Percentiles rank a stretch among this genome's conserved stretches.
These are phyloP conservation scores for Momotus momota DNA, from an alignment of 2,797 vertebrate species.

Conservation along the genomic window DNA sequence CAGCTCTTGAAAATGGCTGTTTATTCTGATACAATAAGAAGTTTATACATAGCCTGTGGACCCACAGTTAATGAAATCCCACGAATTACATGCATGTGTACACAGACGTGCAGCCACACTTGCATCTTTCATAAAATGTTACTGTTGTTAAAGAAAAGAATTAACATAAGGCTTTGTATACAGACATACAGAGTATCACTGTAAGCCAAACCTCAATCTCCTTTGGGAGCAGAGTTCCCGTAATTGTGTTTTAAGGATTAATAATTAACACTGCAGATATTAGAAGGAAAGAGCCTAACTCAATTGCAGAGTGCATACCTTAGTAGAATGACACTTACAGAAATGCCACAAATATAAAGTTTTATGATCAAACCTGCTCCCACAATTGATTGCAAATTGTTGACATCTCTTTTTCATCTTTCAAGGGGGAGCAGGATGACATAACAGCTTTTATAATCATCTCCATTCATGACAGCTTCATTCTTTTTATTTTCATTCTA, in stretches of 20 bases:
- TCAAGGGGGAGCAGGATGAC: not conserved
- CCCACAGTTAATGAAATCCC: not conserved
- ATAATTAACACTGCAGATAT: constrained; percentile 28
- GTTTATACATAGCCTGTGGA: not conserved
- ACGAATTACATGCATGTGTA: not conserved
- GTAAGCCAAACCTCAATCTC: not conserved
- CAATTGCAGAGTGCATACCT: not conserved
- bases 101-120: accelerated
- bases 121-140: not conserved
- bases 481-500: not conserved
- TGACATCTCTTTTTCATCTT: not conserved
- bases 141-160: not conserved
- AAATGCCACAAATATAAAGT: not conserved
- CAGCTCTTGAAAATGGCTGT: not conserved
- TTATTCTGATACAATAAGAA: not conserved
- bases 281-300: not conserved
- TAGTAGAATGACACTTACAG: not conserved
- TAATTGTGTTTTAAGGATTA: not conserved
- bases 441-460: not conserved
- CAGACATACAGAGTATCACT: not conserved
- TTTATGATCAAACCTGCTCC: not conserved
- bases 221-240: not conserved
- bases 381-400: not conserved
- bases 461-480: not conserved
- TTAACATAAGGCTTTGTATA: not conserved